These are phyloP conservation scores for Sylvilagus bachmani DNA, from an alignment of 2,113 vertebrate genomes.

Conservation along the genomic window DNA sequence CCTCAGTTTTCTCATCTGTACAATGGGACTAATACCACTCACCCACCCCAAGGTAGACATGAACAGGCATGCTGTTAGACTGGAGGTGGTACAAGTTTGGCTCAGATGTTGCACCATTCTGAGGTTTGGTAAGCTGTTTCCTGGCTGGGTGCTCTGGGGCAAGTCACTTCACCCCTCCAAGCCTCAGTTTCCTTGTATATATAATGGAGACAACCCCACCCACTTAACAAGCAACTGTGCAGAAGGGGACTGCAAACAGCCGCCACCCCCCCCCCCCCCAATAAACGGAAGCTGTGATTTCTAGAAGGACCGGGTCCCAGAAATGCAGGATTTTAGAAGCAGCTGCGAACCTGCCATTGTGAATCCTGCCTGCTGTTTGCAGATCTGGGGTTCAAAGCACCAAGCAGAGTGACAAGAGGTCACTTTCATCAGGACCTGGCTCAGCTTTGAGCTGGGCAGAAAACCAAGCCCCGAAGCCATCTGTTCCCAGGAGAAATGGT, in stretches of 20 bases:
- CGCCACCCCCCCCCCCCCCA: too few species aligned
- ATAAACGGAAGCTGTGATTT: not conserved
- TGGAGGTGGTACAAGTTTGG: not conserved
- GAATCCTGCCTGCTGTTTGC: not conserved
- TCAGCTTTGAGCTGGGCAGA: not conserved
- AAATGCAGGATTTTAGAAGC: not conserved
- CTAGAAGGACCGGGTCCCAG: not conserved
- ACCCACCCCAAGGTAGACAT: not conserved
- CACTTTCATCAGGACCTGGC: not conserved
- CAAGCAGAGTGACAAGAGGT: not conserved
- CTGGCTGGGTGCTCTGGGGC: not conserved
- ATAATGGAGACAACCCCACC: not conserved
- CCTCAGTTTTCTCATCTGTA: not conserved
- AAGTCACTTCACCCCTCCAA: not conserved
- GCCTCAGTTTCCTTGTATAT: not conserved
- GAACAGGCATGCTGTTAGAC: too few species aligned
- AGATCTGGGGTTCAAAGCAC: not conserved
- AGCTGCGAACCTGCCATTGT: not conserved
- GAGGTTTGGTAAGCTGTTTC: not conserved
- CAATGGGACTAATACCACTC: not conserved
- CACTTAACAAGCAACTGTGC: not conserved
- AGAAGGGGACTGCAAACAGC: rapidly evolving
- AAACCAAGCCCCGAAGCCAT: not conserved
- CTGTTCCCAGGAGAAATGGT: not conserved
- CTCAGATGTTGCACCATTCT: not conserved